Conservation (phyloP, 1,140 invertebrate genomes). For the Drosophila miranda region DNA sequence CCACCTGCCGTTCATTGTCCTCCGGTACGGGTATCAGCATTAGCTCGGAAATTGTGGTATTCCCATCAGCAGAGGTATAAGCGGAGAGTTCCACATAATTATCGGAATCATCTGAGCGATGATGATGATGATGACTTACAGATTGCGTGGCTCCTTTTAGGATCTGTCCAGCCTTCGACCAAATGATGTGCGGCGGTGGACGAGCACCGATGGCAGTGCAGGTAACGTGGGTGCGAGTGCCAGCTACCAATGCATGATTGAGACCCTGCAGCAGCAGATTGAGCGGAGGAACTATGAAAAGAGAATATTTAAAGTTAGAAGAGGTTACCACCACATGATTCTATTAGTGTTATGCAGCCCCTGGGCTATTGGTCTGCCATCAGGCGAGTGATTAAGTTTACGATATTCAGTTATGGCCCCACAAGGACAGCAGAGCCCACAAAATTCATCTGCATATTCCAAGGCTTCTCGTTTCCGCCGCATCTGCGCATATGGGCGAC, state of each 20-base stretch:
- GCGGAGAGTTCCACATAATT: background rate
- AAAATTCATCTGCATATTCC: conserved; percentile 14
- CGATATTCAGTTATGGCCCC: conserved; percentile 33
- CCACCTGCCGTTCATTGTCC: conserved; percentile 91
- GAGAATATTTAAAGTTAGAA: background rate
- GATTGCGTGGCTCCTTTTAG: conserved; percentile 88
- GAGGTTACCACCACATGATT: background rate
- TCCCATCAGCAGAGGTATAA: conserved; percentile 89
- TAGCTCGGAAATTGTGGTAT: conserved; percentile 91
- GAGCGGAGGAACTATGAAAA: conserved; percentile 88
- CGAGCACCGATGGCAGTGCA: conserved; percentile 92
- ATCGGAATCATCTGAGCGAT: no score
- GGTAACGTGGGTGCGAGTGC: conserved; percentile 89
- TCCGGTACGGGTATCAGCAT: conserved; percentile 91
- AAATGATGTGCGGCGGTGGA: conserved; percentile 91
- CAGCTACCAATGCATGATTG: conserved; percentile 91
- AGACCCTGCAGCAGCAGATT: conserved; percentile 90
- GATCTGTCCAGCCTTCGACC: conserved; percentile 89
- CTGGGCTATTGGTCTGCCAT: conserved; percentile 10
- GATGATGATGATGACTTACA: conserved; percentile 84
- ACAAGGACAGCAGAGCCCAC: conserved; percentile 28
- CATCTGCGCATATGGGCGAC: conserved; percentile 28
- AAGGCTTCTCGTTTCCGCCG: conserved; percentile 32
- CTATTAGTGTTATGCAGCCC: conserved; percentile 1
- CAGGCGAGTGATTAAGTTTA: conserved; percentile 26